Conservation (phyloP, 2,113 vertebrate genomes). For the Atrichornis clamosus region DNA sequence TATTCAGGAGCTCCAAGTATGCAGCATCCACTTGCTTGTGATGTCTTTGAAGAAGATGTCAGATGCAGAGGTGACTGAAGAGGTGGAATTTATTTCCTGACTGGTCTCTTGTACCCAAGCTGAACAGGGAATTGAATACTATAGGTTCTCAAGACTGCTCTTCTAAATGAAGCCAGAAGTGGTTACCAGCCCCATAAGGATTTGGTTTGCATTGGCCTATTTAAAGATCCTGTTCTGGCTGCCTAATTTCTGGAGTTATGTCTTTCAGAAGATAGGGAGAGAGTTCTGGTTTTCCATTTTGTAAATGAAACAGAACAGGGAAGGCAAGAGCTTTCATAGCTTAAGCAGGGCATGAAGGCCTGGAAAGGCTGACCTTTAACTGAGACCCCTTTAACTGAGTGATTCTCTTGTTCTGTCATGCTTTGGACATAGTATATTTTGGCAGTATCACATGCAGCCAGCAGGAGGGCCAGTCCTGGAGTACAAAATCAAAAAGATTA, state of each 20-base stretch:
- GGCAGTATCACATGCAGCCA: neutral
- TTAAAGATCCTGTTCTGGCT: neutral
- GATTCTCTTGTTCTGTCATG: neutral
- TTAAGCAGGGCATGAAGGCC: neutral
- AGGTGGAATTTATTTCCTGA: neutral
- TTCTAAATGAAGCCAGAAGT: neutral
- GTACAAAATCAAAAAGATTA: neutral
- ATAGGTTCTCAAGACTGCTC: neutral
- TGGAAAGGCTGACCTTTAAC: too few species aligned
- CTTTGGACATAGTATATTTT: neutral
- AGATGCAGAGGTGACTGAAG: neutral
- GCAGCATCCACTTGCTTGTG: neutral
- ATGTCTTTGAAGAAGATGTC: neutral
- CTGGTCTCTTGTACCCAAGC: neutral
- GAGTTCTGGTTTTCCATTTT: neutral
- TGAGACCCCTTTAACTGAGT: neutral
- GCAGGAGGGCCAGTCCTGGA: neutral
- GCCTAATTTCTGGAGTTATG: neutral
- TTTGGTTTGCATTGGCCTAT: neutral
- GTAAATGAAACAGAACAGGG: neutral
- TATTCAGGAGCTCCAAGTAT: neutral
- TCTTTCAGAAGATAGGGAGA: neutral
- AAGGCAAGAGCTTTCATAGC: neutral
- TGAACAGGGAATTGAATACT: neutral
- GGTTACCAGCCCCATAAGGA: fast-evolving